A percentile compares a stretch with the other conserved stretches of the same genome.
Conservation (phyloP, 2,797 vertebrate species). For the Trachurus trachurus region DNA sequence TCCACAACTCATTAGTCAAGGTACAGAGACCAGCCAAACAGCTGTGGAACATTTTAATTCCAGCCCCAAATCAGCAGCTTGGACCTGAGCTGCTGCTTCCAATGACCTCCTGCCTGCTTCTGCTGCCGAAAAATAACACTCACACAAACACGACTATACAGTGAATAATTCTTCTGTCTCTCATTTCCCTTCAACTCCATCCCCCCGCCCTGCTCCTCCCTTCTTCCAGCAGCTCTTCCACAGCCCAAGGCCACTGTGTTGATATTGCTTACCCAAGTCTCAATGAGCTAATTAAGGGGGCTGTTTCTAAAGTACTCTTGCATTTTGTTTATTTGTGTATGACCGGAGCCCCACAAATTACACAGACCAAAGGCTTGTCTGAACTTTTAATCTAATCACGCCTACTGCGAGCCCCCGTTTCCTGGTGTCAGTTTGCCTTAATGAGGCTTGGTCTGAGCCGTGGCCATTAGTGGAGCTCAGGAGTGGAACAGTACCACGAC, state of each 20-base stretch:
- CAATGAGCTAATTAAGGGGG: conserved; percentile 83
- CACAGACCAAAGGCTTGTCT: conserved; percentile 82
- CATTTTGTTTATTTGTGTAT: conserved; percentile 83
- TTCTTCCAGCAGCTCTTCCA: conserved; percentile 51
- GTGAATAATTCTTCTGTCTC: conserved; percentile 51
- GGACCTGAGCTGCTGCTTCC: conserved; percentile 59
- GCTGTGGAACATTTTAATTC: conserved; percentile 78
- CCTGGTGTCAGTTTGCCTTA: conserved; percentile 81
- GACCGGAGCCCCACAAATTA: conserved; percentile 77
- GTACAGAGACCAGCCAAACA: conserved; percentile 76
- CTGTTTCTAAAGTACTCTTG: conserved; percentile 77
- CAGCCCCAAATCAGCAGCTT: conserved; percentile 70
- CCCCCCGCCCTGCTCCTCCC: conserved; percentile 8
- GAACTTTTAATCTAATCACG: conserved; percentile 85
- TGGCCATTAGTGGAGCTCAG: conserved; percentile 83
- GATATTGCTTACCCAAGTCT: conserved; percentile 75
- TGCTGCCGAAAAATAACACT: conserved; percentile 42
- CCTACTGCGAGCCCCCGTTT: conserved; percentile 66
- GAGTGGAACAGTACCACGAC: conserved; percentile 68
- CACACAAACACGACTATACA: conserved; percentile 37
- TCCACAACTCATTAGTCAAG: conserved; percentile 81
- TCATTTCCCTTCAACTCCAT: conserved; percentile 19
- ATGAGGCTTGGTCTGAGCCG: conserved; percentile 80
- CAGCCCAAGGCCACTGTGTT: conserved; percentile 62
- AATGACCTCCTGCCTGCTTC: conserved; percentile 57